phyloP scores from a whole-genome alignment of 2,797 vertebrate species.

The Echeneis naucrates region DNA sequence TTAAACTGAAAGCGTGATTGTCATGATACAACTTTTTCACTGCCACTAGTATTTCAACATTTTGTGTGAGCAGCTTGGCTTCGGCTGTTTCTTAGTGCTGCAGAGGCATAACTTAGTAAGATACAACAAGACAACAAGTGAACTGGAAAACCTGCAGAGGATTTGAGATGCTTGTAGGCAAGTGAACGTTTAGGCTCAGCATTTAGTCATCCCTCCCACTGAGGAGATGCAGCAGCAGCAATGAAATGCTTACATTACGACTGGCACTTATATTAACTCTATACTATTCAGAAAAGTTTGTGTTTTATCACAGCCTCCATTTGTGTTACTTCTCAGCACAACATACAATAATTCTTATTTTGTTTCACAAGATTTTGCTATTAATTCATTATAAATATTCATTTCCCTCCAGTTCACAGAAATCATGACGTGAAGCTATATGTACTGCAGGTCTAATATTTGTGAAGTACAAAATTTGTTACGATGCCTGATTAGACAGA shows the following conservation, averaged over 20 bases:
- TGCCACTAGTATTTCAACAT: not conserved
- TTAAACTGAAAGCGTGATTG: not conserved
- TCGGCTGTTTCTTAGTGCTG: not conserved
- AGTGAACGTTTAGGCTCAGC: not conserved
- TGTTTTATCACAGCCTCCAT: conserved; percentile 24
- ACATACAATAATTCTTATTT: not conserved
- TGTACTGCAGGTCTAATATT: not conserved
- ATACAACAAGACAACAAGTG: not conserved
- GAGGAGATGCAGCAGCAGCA: conserved; percentile 14
- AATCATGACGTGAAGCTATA: not conserved
- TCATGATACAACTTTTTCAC: not conserved
- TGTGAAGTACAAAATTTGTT: not conserved
- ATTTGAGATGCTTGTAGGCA: conserved; percentile 20
- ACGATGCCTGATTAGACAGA: not conserved
- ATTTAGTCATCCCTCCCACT: conserved; percentile 41
- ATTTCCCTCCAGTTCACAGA: not conserved
- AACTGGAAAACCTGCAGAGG: conserved; percentile 16
- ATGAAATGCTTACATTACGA: conserved; percentile 7
- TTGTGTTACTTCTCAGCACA: conserved; percentile 16
- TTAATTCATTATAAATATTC: not conserved
- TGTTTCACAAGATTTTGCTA: not conserved
- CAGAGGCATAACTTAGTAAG: not conserved
- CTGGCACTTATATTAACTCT: conserved; percentile 1
- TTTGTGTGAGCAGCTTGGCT: not conserved
- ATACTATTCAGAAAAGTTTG: conserved; percentile 11